Percentiles rank a stretch among this genome's conserved stretches.
These are phyloP conservation scores for Calameuta filiformis DNA, from an alignment of 2,888 invertebrate species.

Conservation along the genomic window DNA sequence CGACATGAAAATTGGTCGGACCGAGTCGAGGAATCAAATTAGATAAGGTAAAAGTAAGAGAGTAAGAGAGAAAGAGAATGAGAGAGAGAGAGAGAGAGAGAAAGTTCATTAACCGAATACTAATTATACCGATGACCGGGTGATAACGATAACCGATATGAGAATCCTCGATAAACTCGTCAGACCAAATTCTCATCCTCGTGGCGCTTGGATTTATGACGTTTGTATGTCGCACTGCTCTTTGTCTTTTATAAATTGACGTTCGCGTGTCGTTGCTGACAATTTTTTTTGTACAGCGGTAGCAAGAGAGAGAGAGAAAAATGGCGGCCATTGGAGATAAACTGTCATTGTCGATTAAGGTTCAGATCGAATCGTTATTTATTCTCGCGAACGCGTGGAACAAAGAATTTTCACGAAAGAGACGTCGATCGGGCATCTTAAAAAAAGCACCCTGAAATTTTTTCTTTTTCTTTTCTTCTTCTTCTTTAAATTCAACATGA, in stretches of 20 bases:
- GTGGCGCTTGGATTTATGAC: conserved; percentile 49
- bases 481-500: not conserved
- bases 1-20: conserved; percentile 7
- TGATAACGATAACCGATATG: not conserved
- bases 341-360: not conserved
- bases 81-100: conserved; percentile 7
- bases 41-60: conserved; percentile 29
- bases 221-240: conserved; percentile 15
- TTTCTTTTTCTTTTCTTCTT: not conserved
- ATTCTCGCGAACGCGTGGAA: conserved; percentile 25
- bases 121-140: not conserved
- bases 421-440: conserved; percentile 1
- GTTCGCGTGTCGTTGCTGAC: not conserved
- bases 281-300: not conserved
- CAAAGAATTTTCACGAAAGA: conserved; percentile 35
- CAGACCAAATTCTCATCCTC: conserved; percentile 12
- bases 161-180: not conserved
- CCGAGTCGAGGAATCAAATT: conserved; percentile 19
- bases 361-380: not conserved
- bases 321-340: not conserved
- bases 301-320: not conserved
- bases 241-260: not conserved
- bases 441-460: not conserved
- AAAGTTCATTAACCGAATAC: not conserved
- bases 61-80: conserved; percentile 25